A percentile compares a stretch with the other conserved stretches of the same genome.
Evolutionary conservation across 2,113 vertebrate genomes (phyloP).

Genomic region (Gallinago media): DNA sequence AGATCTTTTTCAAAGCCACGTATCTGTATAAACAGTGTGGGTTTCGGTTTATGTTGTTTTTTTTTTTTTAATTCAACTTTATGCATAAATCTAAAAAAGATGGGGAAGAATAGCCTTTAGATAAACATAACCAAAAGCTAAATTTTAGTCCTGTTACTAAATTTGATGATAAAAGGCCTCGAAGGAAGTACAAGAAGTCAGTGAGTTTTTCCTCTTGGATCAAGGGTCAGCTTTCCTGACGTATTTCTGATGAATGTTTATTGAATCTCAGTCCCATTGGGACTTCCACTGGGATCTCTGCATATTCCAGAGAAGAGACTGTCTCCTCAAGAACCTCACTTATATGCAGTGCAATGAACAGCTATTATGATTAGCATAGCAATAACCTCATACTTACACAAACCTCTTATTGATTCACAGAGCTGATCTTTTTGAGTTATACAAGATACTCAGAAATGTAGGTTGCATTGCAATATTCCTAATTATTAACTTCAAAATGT

Average conservation of each 20-base stretch:
- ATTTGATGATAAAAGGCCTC: not conserved
- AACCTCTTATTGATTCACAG: not conserved
- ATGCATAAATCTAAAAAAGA: not conserved
- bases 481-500: not conserved
- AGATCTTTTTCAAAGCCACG: not conserved
- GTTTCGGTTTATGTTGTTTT: not conserved
- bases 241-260: not conserved
- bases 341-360: fast-evolving
- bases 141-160: not conserved
- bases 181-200: not conserved
- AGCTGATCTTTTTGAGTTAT: not conserved
- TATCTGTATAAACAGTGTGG: not conserved
- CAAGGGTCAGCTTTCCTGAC: not conserved
- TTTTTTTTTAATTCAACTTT: not conserved
- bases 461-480: not conserved
- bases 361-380: not conserved
- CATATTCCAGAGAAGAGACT: not conserved
- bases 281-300: not conserved
- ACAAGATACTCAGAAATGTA: not conserved
- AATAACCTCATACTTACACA: not conserved
- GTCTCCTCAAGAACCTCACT: not conserved
- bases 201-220: not conserved
- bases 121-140: not conserved
- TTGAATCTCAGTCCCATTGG: not conserved
- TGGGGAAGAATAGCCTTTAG: not conserved